Conservation (phyloP, 2,797 vertebrate genomes). For the Mastacembelus armatus region DNA sequence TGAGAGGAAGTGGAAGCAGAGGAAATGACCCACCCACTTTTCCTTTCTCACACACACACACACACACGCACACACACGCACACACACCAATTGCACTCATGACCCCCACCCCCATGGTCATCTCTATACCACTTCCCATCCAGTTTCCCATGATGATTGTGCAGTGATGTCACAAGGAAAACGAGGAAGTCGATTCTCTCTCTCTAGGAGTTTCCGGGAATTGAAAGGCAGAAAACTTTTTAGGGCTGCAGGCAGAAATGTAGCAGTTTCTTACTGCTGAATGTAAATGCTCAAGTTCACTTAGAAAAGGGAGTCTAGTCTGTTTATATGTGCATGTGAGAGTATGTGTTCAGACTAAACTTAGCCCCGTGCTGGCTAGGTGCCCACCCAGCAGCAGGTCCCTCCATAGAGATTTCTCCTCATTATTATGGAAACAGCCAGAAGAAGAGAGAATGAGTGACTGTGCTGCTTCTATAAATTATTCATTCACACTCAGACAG, state of each 20-base stretch:
- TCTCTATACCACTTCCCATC: slow-evolving; percentile 72
- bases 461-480: slow-evolving; percentile 56
- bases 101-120: slow-evolving; percentile 39
- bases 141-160: slow-evolving; percentile 73
- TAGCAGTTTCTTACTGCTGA: not conserved
- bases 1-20: slow-evolving; percentile 39
- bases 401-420: slow-evolving; percentile 41
- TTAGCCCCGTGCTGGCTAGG: slow-evolving; percentile 36
- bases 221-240: slow-evolving; percentile 58
- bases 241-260: not conserved
- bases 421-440: slow-evolving; percentile 49
- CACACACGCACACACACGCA: slow-evolving; percentile 20
- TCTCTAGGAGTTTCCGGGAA: slow-evolving; percentile 62
- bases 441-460: slow-evolving; percentile 16
- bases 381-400: slow-evolving; percentile 34
- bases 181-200: slow-evolving; percentile 36
- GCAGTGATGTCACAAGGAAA: slow-evolving; percentile 75
- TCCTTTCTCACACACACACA: slow-evolving; percentile 18
- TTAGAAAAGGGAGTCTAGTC: not conserved
- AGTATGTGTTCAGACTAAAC: slow-evolving; percentile 26
- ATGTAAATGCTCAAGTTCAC: not conserved
- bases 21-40: slow-evolving; percentile 59
- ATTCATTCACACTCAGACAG: slow-evolving; percentile 67
- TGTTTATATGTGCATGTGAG: not conserved
- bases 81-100: slow-evolving; percentile 49